These are phyloP conservation scores for Meiosimyza platycephala DNA, from an alignment of 2,888 invertebrate species.

Conservation along the genomic window DNA sequence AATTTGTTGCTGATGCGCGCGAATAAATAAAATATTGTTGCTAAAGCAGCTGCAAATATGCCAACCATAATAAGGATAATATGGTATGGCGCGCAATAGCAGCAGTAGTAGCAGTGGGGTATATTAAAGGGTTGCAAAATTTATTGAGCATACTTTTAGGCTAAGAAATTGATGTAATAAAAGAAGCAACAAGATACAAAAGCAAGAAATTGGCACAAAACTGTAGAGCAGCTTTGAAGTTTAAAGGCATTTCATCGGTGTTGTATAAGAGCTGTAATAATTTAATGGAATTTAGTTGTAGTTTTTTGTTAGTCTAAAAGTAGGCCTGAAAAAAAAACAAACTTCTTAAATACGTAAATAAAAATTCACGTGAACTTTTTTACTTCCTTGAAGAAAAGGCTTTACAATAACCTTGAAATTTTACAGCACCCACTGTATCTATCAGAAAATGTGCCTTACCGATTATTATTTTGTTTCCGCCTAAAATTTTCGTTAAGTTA, in stretches of 20 bases:
- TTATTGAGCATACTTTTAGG: constrained; percentile 30
- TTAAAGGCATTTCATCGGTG: too few relatives aligned
- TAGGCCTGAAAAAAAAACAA: constrained; percentile 15
- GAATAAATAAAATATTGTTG: constrained; percentile 36
- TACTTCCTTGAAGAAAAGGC: too few relatives aligned
- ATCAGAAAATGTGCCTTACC: too few relatives aligned
- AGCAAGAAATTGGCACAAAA: constrained; percentile 1
- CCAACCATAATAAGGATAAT: constrained; percentile 28
- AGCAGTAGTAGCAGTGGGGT: constrained; percentile 7
- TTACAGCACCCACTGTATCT: too few relatives aligned
- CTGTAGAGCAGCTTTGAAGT: background rate
- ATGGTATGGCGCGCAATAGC: background rate
- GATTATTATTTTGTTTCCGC: too few relatives aligned
- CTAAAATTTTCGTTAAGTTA: too few relatives aligned
- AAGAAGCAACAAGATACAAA: constrained; percentile 5
- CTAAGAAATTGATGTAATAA: background rate
- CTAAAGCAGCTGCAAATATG: constrained; percentile 32
- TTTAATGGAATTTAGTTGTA: constrained; percentile 4
- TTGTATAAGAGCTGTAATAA: constrained; percentile 14
- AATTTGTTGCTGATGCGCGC: constrained; percentile 40
- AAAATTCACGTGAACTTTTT: too few relatives aligned
- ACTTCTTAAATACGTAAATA: too few relatives aligned
- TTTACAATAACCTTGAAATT: too few relatives aligned
- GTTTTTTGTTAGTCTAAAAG: constrained; percentile 35
- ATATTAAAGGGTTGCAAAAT: constrained; percentile 26